Conservation (phyloP, 2,797 vertebrate species). For the Crax fasciolata region DNA sequence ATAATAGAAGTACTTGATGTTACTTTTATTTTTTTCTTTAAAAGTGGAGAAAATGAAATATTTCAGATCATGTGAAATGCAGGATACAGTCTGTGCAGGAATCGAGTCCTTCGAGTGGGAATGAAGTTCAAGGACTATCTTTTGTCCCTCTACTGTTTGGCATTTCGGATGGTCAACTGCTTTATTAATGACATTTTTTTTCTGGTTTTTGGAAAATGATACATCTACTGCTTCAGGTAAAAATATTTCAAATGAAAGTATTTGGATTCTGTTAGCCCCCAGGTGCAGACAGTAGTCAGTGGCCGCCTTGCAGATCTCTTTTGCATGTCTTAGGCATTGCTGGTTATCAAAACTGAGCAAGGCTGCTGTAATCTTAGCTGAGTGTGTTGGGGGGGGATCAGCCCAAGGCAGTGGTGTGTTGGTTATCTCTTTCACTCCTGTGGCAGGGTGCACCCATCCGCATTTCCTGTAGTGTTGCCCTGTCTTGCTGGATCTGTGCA, state of each 20-base stretch:
- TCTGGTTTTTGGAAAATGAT: neutral
- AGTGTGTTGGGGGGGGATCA: neutral
- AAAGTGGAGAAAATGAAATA: neutral
- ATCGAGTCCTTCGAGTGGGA: neutral
- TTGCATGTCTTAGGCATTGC: neutral
- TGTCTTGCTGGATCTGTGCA: neutral
- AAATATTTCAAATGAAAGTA: neutral
- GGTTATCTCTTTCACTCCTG: neutral
- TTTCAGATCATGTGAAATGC: neutral
- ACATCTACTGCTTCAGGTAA: neutral
- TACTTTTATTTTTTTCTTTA: neutral
- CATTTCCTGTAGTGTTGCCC: neutral
- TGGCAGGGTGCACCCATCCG: neutral
- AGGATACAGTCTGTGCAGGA: neutral
- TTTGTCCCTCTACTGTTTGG: neutral
- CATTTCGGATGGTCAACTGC: neutral
- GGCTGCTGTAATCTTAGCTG: neutral
- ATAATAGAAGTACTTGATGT: neutral
- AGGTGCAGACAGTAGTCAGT: neutral
- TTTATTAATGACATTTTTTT: neutral
- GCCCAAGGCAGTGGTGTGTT: too few relatives aligned
- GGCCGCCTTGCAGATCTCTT: neutral
- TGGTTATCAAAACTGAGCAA: neutral
- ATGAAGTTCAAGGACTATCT: neutral
- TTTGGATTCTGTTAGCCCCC: neutral